Percentiles rank a stretch among this genome's conserved stretches.
phyloP scores from a whole-genome alignment of 2,113 vertebrate genomes.

The Pomatorhinus ruficollis region DNA sequence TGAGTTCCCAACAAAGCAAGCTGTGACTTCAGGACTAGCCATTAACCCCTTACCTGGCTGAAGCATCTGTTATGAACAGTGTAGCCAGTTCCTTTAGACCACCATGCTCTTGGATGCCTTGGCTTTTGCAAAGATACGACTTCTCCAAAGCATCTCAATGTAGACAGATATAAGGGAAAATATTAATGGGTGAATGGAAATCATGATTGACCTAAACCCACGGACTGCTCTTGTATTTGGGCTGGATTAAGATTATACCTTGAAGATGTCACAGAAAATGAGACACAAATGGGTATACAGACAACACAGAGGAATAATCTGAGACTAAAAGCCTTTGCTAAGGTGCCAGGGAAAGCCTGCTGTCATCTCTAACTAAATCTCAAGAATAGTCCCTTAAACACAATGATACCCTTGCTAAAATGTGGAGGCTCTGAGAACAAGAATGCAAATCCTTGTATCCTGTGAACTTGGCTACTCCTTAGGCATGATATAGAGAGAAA shows the following conservation, averaged over 20 bases:
- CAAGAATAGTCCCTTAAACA: neutral
- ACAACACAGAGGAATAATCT: neutral
- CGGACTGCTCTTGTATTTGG: neutral
- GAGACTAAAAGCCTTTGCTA: neutral
- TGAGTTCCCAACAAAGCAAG: neutral
- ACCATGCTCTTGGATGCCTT: neutral
- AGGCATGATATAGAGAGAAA: neutral
- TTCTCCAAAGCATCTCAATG: neutral
- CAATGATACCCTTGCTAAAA: neutral
- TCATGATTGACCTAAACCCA: neutral
- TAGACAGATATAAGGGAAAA: neutral
- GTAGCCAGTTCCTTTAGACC: neutral
- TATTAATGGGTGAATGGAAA: neutral
- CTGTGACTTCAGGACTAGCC: neutral
- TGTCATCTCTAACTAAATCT: neutral
- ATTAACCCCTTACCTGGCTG: neutral
- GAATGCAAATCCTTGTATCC: neutral
- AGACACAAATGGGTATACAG: neutral
- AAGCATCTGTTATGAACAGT: neutral
- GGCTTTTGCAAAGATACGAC: neutral
- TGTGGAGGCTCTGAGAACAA: neutral
- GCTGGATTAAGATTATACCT: neutral
- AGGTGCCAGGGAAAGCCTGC: neutral
- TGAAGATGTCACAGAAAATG: neutral
- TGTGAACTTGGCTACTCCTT: neutral